These are phyloP conservation scores for Numenius arquata DNA, from an alignment of 2,113 vertebrate species.

Conservation along the genomic window DNA sequence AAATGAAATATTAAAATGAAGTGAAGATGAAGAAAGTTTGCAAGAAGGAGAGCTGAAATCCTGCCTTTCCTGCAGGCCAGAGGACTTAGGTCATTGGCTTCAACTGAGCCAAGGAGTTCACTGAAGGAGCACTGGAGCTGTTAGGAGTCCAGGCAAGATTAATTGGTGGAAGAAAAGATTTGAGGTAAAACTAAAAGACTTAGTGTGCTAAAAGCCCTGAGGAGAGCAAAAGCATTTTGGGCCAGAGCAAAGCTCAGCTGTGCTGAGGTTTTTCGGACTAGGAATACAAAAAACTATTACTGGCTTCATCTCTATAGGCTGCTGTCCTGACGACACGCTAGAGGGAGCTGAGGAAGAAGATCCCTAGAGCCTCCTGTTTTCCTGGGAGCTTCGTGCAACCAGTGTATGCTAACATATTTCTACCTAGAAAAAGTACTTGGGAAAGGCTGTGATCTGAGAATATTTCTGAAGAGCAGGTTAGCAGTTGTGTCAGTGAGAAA, in stretches of 20 bases:
- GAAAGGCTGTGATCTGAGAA: neutral
- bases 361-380: neutral
- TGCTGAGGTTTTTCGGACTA: neutral
- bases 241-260: neutral
- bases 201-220: neutral
- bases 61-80: neutral
- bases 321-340: neutral
- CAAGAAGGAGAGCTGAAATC: conserved; percentile 13
- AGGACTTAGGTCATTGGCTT: conserved; percentile 2
- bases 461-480: neutral
- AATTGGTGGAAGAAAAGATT: neutral
- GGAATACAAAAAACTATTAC: neutral
- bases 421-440: neutral
- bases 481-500: fast-evolving
- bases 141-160: neutral
- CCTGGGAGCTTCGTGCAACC: neutral
- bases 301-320: neutral
- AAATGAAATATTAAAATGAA: conserved; percentile 4
- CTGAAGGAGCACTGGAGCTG: neutral
- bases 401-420: neutral
- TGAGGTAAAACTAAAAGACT: neutral
- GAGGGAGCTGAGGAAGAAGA: neutral
- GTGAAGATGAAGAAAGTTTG: neutral
- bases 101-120: conserved; percentile 1
- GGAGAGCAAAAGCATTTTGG: neutral